phyloP scores from a whole-genome alignment of 2,113 vertebrate genomes.

The Rhynchomys soricoides region DNA sequence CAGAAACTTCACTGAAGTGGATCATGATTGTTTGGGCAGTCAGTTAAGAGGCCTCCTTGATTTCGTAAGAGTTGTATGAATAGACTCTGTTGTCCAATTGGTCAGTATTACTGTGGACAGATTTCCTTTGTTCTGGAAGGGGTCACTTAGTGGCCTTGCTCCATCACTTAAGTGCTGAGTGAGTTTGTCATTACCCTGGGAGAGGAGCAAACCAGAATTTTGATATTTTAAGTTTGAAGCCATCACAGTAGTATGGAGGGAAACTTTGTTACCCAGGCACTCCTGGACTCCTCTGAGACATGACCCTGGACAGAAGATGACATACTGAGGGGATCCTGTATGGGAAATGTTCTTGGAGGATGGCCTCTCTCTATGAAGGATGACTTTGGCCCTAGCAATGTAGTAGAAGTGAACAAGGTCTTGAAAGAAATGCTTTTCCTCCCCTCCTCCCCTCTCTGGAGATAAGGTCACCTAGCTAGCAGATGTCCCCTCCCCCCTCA shows the following conservation, averaged over 20 bases:
- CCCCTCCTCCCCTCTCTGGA: too few relatives aligned
- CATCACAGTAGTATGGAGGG: background rate
- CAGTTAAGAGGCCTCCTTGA: background rate
- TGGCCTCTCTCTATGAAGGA: background rate
- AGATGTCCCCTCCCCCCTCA: too few relatives aligned
- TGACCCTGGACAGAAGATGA: background rate
- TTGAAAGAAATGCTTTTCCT: too few relatives aligned
- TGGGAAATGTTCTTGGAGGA: background rate
- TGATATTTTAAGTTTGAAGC: conserved; percentile 23
- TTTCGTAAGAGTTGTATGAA: background rate
- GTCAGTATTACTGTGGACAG: conserved; percentile 24
- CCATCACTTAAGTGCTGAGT: conserved; percentile 65
- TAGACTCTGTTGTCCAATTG: conserved; percentile 6
- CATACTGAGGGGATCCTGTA: background rate
- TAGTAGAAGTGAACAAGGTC: background rate
- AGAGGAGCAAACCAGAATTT: conserved; percentile 22
- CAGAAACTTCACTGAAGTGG: background rate
- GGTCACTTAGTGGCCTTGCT: conserved; percentile 58
- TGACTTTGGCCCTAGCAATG: background rate
- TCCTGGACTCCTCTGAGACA: conserved; percentile 37
- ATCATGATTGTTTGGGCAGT: background rate
- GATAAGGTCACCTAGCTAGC: too few relatives aligned
- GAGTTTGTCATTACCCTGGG: conserved; percentile 54
- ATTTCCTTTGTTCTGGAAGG: conserved; percentile 64
- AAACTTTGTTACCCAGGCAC: background rate